Percentiles rank a stretch among this genome's conserved stretches.
Evolutionary conservation across 2,113 vertebrate species (phyloP).

Genomic region (Callospermophilus lateralis): DNA sequence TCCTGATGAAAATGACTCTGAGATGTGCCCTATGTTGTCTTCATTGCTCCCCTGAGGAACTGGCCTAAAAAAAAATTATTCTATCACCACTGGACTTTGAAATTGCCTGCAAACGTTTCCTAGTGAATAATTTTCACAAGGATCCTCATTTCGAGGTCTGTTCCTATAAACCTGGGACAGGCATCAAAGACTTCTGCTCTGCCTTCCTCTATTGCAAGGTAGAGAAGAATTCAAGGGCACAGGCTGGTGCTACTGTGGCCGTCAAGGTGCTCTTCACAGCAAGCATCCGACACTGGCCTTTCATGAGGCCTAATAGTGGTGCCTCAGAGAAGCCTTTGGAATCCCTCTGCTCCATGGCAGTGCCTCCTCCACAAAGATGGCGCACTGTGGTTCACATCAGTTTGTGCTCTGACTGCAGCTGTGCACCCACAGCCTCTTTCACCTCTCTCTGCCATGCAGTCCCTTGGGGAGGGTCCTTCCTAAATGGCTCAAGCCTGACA

Average conservation of each 20-base stretch:
- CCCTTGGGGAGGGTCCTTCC: not conserved
- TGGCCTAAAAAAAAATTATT: not conserved
- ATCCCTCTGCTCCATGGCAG: not conserved
- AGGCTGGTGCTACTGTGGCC: not conserved
- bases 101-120: not conserved
- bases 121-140: not conserved
- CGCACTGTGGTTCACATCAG: rapidly evolving
- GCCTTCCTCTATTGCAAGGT: too few species aligned
- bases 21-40: rapidly evolving
- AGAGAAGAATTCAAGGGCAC: not conserved
- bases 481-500: not conserved
- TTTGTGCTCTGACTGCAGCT: not conserved
- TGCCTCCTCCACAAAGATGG: rapidly evolving
- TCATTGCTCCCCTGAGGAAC: not conserved
- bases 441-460: not conserved
- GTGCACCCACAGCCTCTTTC: not conserved
- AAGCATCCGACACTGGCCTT: not conserved
- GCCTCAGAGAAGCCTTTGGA: not conserved
- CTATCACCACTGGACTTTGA: not conserved
- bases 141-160: too few species aligned
- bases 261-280: not conserved
- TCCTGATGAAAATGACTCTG: not conserved
- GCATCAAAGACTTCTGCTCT: not conserved
- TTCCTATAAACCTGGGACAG: not conserved
- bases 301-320: rapidly evolving